Evolutionary conservation across 2,888 invertebrate species (phyloP), one percentile per base, ranked within the genome.

Genomic region (Eupelmus urozonus): DNA sequence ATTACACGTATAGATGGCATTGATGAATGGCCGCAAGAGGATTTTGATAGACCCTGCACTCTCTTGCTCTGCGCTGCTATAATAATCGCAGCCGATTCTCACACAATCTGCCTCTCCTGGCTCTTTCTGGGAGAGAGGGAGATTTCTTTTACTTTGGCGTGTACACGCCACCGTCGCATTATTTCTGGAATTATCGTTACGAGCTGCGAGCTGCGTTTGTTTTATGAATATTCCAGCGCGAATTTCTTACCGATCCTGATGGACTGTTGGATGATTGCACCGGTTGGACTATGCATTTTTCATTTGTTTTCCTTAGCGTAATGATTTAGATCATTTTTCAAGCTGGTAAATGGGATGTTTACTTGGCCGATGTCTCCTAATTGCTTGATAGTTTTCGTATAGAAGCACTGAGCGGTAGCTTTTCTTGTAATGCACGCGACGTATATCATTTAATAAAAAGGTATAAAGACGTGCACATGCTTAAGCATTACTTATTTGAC

Each of bases 1-100:
- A 88, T 88, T 88, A 88, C 85, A 88, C 85, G 86, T 86, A 85
- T 85, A 86, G 85, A 85, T 86, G 85, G 87, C 87, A 87, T 87
- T 88, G 88, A 88, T 87, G 85, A 87, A 88, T 86, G 84, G 85
- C 82, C 84, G 83, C 34, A 23, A 63, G 63, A 74, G 73, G 76
- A 70, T 80, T 80, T 86, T 85, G 88, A 88, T 87, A 88, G 85
- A 85, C 82, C 83, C 84, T 20, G 27, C 82, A 77, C 42, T 82
- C 82, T n/a, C 29, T 57, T 27, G n/a, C 29, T 25, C 53, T 27
- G 65, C n/a, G 13, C 34, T 18, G 3, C 34, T 60, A 60, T 63
- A 78, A 73, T 67, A 67, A 78, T 73, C 72, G 66, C 9, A 5
- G 45, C 5, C 49, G 59, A 73, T 72, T 73, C 72, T 72, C 71